Conservation (phyloP, 2,888 invertebrate genomes). For the Melolontha melolontha region DNA sequence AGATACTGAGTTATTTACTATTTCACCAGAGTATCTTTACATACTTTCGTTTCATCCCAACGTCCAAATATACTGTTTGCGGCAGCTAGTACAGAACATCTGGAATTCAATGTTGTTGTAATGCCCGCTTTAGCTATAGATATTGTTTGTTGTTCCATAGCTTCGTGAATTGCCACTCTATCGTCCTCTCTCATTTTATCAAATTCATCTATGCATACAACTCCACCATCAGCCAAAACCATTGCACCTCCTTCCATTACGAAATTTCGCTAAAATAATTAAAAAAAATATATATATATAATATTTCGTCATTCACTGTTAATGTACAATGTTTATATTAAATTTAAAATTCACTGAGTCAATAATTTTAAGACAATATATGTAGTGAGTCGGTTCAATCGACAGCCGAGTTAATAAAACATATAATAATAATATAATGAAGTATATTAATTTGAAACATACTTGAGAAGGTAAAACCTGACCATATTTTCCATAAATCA, state of each 20-base stretch:
- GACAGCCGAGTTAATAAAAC: too few relatives aligned
- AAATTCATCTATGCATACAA: slow-evolving; percentile 99
- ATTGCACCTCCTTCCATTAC: slow-evolving; percentile 99
- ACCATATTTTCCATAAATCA: too few relatives aligned
- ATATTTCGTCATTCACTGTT: too few relatives aligned
- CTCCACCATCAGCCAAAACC: slow-evolving; percentile 99
- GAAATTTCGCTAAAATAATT: slow-evolving; percentile 82
- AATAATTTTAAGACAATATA: too few relatives aligned
- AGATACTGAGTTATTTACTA: too few relatives aligned
- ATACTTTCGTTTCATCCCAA: slow-evolving; percentile 94
- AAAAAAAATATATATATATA: slow-evolving; percentile 6
- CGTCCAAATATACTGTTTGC: slow-evolving; percentile 98
- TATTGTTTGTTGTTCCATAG: slow-evolving; percentile 99
- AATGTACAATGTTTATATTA: too few relatives aligned
- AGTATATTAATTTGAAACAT: too few relatives aligned
- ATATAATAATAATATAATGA: too few relatives aligned
- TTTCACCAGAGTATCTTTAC: not conserved
- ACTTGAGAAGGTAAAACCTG: too few relatives aligned
- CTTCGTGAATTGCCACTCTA: slow-evolving; percentile 98
- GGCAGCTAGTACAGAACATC: slow-evolving; percentile 98
- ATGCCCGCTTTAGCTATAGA: slow-evolving; percentile 99
- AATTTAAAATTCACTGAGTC: too few relatives aligned
- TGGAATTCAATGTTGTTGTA: slow-evolving; percentile 97
- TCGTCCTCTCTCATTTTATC: slow-evolving; percentile 99
- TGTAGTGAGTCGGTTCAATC: too few relatives aligned